A percentile compares a stretch with the other conserved stretches of the same genome.
phyloP scores from a whole-genome alignment of 2,888 invertebrate genomes.

The Nowickia ferox region DNA sequence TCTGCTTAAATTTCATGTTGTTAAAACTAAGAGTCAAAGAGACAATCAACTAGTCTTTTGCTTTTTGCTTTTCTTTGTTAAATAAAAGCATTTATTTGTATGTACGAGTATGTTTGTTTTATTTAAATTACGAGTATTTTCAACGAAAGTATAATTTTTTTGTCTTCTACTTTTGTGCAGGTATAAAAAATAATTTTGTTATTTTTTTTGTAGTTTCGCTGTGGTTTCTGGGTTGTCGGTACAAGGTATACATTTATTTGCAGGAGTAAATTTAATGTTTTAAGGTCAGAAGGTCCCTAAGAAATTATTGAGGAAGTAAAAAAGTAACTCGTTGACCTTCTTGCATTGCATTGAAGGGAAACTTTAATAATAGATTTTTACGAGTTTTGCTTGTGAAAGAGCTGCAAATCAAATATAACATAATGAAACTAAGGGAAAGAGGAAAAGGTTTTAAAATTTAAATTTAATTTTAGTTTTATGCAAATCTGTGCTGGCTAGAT shows the following conservation, averaged over 20 bases:
- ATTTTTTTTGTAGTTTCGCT: constrained; percentile 12
- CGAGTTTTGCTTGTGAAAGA: not conserved
- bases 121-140: constrained; percentile 45
- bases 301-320: constrained; percentile 62
- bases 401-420: not conserved
- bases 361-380: not conserved
- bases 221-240: constrained; percentile 22
- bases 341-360: constrained; percentile 19
- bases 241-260: not conserved
- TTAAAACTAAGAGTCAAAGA: constrained; percentile 57
- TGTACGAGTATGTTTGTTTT: constrained; percentile 33
- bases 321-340: constrained; percentile 61
- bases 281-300: constrained; percentile 46
- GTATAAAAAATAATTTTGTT: constrained; percentile 9
- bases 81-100: not conserved
- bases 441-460: not conserved
- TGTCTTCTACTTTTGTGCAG: constrained; percentile 13
- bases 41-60: constrained; percentile 45
- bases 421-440: not conserved
- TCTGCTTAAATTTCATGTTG: constrained; percentile 54
- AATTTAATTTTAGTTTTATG: not conserved
- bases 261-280: constrained; percentile 28
- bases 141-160: constrained; percentile 24
- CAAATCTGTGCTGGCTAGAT: not conserved
- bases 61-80: not conserved